These are phyloP conservation scores for Oceanites oceanicus DNA, from an alignment of 2,113 vertebrate species.

Conservation along the genomic window DNA sequence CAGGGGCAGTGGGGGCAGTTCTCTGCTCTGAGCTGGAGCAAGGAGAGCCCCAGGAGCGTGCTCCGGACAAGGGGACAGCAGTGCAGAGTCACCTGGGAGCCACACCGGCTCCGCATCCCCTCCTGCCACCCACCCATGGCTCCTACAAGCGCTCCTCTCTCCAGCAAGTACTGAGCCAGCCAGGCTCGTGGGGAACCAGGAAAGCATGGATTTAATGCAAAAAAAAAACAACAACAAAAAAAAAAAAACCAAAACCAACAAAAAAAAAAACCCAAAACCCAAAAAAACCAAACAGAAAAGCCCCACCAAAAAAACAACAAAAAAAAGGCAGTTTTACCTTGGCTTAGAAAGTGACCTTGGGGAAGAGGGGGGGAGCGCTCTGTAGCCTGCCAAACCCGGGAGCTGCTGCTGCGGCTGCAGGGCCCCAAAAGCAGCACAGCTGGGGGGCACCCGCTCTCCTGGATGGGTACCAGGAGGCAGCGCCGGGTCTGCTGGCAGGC, in stretches of 20 bases:
- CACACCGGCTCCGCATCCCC: neutral
- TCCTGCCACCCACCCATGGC: neutral
- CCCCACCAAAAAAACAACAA: too few relatives aligned
- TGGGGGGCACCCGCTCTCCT: neutral
- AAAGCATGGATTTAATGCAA: neutral
- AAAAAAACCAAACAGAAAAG: neutral
- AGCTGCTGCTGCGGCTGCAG: neutral
- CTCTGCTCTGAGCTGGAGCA: accelerated
- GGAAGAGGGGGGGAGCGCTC: neutral
- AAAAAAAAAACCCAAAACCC: too few relatives aligned
- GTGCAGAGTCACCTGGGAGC: neutral
- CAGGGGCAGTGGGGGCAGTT: neutral
- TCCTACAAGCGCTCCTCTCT: neutral
- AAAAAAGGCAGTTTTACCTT: neutral
- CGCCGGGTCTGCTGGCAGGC: accelerated
- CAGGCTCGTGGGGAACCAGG: neutral
- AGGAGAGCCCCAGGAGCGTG: accelerated
- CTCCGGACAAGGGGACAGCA: neutral
- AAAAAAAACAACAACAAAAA: neutral
- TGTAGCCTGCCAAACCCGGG: neutral
- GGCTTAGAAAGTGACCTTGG: neutral
- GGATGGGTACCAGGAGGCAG: neutral
- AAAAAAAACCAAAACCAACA: neutral
- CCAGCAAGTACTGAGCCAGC: neutral
- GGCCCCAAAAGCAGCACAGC: neutral